A percentile compares a stretch with the other conserved stretches of the same genome.
Conservation (phyloP, 1,140 invertebrate species). For the Drosophila teissieri region DNA sequence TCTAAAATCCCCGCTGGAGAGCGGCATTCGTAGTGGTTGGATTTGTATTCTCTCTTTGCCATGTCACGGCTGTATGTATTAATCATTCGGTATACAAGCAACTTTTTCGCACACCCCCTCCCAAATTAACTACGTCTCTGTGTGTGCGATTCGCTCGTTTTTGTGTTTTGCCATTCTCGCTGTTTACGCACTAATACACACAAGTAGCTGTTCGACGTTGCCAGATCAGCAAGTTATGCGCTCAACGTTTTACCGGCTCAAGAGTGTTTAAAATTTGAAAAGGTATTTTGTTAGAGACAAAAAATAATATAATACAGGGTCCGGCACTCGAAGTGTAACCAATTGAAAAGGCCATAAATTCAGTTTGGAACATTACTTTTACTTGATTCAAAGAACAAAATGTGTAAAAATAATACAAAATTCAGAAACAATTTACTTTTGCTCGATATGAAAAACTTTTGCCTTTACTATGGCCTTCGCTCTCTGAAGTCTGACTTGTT, state of each 20-base stretch:
- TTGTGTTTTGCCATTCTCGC: slow-evolving; percentile 27
- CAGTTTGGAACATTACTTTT: too few species aligned
- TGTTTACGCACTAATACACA: slow-evolving; percentile 39
- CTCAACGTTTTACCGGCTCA: background rate
- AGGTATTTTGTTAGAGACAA: too few species aligned
- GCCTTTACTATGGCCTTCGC: too few species aligned
- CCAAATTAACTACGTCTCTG: slow-evolving; percentile 30
- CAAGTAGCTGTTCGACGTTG: background rate
- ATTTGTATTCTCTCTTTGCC: slow-evolving; percentile 6
- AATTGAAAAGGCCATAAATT: too few species aligned
- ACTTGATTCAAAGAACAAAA: too few species aligned
- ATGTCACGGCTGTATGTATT: slow-evolving; percentile 8
- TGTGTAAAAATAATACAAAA: too few species aligned
- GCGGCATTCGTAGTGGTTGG: background rate
- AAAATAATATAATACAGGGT: too few species aligned
- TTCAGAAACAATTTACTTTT: too few species aligned
- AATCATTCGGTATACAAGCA: slow-evolving; percentile 14
- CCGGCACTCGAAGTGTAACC: too few species aligned
- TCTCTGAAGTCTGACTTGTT: too few species aligned
- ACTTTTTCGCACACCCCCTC: slow-evolving; percentile 16
- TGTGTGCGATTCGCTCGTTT: slow-evolving; percentile 30
- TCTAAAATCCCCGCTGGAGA: background rate
- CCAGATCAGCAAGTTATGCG: background rate
- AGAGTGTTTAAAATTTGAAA: background rate
- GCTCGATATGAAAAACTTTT: too few species aligned